phyloP scores from a whole-genome alignment of 2,797 vertebrate genomes.

The Schizopygopsis pylzovi region DNA sequence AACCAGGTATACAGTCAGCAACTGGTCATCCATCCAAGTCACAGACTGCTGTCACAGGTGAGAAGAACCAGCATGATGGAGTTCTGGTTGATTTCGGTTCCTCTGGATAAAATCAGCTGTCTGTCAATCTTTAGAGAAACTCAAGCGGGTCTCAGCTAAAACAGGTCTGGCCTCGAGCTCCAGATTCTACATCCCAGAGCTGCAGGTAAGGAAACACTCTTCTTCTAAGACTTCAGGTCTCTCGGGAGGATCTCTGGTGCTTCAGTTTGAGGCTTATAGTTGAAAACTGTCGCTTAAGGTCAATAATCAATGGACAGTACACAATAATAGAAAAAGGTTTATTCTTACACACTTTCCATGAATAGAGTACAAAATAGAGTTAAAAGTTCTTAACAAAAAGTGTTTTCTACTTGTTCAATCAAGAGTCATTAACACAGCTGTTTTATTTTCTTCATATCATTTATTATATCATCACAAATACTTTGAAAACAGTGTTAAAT shows the following conservation, averaged over 20 bases:
- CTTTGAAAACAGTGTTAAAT: background rate
- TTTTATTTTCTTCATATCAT: background rate
- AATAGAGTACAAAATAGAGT: background rate
- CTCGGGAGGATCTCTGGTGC: background rate
- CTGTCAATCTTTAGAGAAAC: constrained; percentile 85
- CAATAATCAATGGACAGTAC: background rate
- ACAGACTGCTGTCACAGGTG: constrained; percentile 46
- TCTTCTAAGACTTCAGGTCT: background rate
- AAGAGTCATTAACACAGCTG: background rate
- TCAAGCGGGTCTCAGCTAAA: constrained; percentile 85
- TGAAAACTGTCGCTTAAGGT: background rate
- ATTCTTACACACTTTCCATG: background rate
- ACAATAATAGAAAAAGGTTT: background rate
- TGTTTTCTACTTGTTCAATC: background rate
- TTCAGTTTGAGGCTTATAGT: background rate
- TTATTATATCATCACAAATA: background rate
- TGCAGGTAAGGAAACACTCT: constrained; percentile 85
- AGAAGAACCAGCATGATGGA: constrained; percentile 76
- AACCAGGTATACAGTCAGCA: constrained; percentile 31
- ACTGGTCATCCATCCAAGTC: constrained; percentile 25
- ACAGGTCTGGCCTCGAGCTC: constrained; percentile 84
- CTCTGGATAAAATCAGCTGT: constrained; percentile 87
- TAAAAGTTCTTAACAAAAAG: background rate
- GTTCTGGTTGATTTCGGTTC: constrained; percentile 92
- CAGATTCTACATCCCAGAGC: constrained; percentile 91